Conservation (phyloP, 2,888 invertebrate genomes). For the Watsonalla cultraria region DNA sequence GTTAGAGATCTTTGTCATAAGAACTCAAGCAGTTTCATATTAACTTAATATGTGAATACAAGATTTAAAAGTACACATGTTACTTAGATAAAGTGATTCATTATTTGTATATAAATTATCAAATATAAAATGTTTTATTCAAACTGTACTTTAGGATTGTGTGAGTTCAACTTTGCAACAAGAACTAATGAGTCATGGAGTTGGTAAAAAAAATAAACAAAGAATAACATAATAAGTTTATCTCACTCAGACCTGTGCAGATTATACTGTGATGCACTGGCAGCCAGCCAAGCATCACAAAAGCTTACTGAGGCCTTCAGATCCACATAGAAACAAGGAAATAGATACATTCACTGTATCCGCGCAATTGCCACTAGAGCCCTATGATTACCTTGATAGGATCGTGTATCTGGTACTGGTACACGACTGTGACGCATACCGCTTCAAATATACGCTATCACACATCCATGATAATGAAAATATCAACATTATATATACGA, state of each 20-base stretch:
- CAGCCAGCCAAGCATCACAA: constrained; percentile 36
- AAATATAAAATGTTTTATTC: too few relatives aligned
- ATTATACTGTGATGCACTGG: constrained; percentile 43
- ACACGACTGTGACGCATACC: constrained; percentile 15
- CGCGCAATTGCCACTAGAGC: constrained; percentile 32
- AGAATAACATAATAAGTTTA: constrained; percentile 25
- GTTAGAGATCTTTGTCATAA: too few relatives aligned
- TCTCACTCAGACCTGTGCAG: constrained; percentile 26
- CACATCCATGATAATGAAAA: constrained; percentile 30
- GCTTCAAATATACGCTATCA: constrained; percentile 30
- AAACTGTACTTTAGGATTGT: too few relatives aligned
- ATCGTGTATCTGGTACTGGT: constrained; percentile 36
- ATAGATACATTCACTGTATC: constrained; percentile 14
- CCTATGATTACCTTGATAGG: constrained; percentile 50
- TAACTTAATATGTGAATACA: too few relatives aligned
- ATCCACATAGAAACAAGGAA: constrained; percentile 31
- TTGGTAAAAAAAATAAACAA: constrained; percentile 33
- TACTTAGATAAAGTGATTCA: too few relatives aligned
- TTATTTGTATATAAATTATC: too few relatives aligned
- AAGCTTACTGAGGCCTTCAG: constrained; percentile 25
- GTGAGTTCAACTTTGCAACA: too few relatives aligned
- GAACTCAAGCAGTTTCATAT: too few relatives aligned
- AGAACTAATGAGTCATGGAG: constrained; percentile 20
- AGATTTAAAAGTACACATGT: too few relatives aligned
- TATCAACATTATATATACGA: constrained; percentile 15